Conservation (phyloP, 2,888 invertebrate species). For the Netelia fuscicornis region DNA sequence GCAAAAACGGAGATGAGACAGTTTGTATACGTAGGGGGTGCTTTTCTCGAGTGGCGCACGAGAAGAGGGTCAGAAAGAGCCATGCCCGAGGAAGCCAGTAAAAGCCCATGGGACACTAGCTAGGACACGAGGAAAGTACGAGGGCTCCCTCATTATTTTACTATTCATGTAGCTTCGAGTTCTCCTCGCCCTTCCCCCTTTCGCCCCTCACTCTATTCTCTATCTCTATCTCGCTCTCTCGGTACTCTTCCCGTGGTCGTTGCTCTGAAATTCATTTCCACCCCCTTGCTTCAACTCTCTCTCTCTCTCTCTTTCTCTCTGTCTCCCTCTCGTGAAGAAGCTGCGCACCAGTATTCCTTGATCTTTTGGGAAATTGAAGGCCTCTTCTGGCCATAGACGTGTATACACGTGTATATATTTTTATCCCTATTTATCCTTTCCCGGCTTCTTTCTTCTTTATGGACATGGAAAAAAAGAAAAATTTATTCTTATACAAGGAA, state of each 20-base stretch:
- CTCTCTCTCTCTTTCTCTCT: background rate
- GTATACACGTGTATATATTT: slow-evolving; percentile 41
- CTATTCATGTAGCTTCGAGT: slow-evolving; percentile 64
- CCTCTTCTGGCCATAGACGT: slow-evolving; percentile 38
- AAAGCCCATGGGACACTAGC: slow-evolving; percentile 60
- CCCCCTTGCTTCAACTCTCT: slow-evolving; percentile 30
- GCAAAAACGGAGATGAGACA: slow-evolving; percentile 27
- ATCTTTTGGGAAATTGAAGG: slow-evolving; percentile 62
- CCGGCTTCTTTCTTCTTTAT: background rate
- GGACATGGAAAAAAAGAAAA: background rate
- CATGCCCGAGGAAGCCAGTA: slow-evolving; percentile 47
- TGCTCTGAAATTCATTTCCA: slow-evolving; percentile 63
- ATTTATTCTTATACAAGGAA: background rate
- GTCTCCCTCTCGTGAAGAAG: slow-evolving; percentile 44
- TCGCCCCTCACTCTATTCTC: background rate
- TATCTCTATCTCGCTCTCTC: background rate
- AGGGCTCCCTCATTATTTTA: slow-evolving; percentile 62
- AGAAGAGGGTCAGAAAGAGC: slow-evolving; percentile 51
- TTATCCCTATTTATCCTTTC: slow-evolving; percentile 13
- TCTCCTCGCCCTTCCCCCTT: background rate
- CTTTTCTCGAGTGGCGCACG: slow-evolving; percentile 53
- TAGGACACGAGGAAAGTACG: slow-evolving; percentile 51
- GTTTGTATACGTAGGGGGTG: slow-evolving; percentile 32
- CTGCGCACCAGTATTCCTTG: slow-evolving; percentile 48
- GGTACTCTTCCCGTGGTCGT: slow-evolving; percentile 13